A percentile compares a stretch with the other conserved stretches of the same genome.
These are phyloP conservation scores for Forbesichthys papilliferus DNA, from an alignment of 2,113 vertebrate genomes.

Conservation along the genomic window DNA sequence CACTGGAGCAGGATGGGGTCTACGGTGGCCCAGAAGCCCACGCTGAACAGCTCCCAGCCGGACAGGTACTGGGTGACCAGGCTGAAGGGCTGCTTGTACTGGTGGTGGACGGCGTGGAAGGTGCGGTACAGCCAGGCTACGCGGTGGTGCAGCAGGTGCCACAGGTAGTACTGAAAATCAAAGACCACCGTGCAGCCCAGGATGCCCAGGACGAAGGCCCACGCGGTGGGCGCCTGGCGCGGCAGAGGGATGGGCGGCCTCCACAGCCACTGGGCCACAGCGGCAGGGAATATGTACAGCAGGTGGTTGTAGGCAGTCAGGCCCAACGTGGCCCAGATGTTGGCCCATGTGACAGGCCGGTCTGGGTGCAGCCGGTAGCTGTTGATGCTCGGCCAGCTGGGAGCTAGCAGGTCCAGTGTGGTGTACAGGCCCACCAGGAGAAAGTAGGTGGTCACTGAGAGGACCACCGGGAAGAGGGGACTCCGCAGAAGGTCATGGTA, in stretches of 20 bases:
- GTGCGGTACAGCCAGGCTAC: conserved; percentile 79
- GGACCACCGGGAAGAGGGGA: conserved; percentile 76
- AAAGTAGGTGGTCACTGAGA: conserved; percentile 78
- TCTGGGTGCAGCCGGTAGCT: conserved; percentile 76
- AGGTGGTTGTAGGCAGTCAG: conserved; percentile 79
- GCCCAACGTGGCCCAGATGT: conserved; percentile 70
- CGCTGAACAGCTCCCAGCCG: conserved; percentile 78
- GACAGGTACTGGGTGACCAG: conserved; percentile 82
- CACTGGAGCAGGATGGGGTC: conserved; percentile 79
- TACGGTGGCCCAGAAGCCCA: conserved; percentile 79
- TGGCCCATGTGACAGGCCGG: conserved; percentile 63
- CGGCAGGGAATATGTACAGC: conserved; percentile 78
- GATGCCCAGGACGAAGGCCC: conserved; percentile 75
- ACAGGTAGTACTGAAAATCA: conserved; percentile 83
- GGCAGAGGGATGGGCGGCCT: conserved; percentile 74
- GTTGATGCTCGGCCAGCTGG: conserved; percentile 73
- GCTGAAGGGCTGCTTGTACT: conserved; percentile 79
- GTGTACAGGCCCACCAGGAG: conserved; percentile 75
- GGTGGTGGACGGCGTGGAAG: conserved; percentile 81
- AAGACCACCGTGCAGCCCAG: conserved; percentile 80
- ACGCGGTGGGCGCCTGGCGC: conserved; percentile 69
- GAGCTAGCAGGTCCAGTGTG: conserved; percentile 74
- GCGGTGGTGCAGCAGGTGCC: conserved; percentile 80
- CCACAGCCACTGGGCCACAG: conserved; percentile 81
- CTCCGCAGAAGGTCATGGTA: conserved; percentile 73